Evolutionary conservation across 2,113 vertebrate genomes (phyloP).

Genomic region (Riparia riparia): DNA sequence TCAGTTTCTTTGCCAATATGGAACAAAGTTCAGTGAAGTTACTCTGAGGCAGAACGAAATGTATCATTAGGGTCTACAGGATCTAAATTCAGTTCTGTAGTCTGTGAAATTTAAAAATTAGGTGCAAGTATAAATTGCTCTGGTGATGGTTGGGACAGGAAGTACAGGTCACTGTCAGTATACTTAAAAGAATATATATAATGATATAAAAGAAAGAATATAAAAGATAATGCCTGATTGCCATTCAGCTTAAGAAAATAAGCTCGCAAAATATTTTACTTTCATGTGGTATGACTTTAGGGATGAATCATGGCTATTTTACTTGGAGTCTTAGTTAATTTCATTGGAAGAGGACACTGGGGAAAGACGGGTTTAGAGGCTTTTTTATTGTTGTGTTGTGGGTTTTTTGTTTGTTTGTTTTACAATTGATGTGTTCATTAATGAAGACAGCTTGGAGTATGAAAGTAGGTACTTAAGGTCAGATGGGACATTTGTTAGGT

Average conservation of each 20-base stretch:
- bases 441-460: background rate
- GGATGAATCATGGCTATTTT: background rate
- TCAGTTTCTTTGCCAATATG: background rate
- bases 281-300: background rate
- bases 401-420: background rate
- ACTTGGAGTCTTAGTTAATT: background rate
- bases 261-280: background rate
- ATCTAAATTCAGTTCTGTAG: background rate
- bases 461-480: background rate
- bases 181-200: background rate
- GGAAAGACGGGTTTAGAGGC: background rate
- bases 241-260: background rate
- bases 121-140: background rate
- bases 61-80: background rate
- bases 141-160: background rate
- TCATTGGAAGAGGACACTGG: background rate
- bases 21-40: background rate
- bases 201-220: background rate
- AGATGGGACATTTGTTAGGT: background rate
- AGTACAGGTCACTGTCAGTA: background rate
- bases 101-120: background rate
- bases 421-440: background rate
- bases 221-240: background rate
- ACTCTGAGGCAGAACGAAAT: background rate
- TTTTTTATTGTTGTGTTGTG: background rate